Percentiles rank a stretch among this genome's conserved stretches.
Evolutionary conservation across 2,797 vertebrate species (phyloP).

Genomic region (Phyllotis vaccarum): DNA sequence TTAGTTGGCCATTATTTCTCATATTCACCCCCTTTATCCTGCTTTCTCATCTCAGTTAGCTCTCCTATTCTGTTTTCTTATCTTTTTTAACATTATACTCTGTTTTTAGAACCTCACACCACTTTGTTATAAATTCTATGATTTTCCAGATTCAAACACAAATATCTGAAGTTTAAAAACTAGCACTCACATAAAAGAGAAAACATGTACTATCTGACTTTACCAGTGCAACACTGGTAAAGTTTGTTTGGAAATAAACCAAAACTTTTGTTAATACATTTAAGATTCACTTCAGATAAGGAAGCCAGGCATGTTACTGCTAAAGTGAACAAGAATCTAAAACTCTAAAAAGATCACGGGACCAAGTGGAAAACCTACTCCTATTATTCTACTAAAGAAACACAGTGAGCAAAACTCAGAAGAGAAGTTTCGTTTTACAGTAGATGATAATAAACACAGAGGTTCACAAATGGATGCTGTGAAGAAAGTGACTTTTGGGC

Average conservation of each 20-base stretch:
- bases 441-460: background rate
- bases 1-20: background rate
- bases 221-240: background rate
- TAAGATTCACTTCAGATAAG: background rate
- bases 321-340: background rate
- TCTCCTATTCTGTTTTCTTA: background rate
- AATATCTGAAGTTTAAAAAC: background rate
- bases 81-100: background rate
- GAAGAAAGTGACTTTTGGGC: background rate
- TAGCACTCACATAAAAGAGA: background rate
- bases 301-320: too few relatives aligned
- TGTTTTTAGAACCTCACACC: background rate
- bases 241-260: background rate
- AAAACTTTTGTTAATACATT: background rate
- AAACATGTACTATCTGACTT: background rate
- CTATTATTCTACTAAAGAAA: background rate
- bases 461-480: background rate
- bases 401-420: too few relatives aligned
- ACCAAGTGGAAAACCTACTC: background rate
- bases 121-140: too few relatives aligned
- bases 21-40: background rate
- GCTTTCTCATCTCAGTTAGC: background rate
- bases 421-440: background rate
- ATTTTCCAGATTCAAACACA: background rate
- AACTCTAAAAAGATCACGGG: too few relatives aligned